Percentiles rank a stretch among this genome's conserved stretches.
These are phyloP conservation scores for Lepus timidus DNA, from an alignment of 2,113 vertebrate species.

Conservation along the genomic window DNA sequence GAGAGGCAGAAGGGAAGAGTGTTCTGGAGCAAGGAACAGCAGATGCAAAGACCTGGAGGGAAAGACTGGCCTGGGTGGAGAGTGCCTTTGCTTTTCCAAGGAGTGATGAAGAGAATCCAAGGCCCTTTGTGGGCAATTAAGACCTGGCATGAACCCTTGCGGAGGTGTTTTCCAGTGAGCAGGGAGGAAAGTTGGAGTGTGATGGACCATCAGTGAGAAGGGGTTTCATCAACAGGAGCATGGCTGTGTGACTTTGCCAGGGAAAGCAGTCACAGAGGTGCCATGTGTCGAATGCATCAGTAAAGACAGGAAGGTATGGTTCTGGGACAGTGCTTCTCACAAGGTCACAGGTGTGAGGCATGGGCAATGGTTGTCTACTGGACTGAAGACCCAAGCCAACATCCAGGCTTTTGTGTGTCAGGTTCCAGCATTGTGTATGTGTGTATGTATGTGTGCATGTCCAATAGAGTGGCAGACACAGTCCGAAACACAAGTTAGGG, in stretches of 20 bases:
- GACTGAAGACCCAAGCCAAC: neutral
- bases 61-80: neutral
- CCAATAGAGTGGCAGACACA: neutral
- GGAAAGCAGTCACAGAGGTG: neutral
- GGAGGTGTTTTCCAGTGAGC: neutral
- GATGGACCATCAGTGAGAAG: neutral
- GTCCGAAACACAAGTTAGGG: neutral
- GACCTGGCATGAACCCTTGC: neutral
- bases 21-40: neutral
- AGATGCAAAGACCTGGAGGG: neutral
- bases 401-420: neutral
- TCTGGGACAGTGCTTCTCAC: neutral
- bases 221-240: neutral
- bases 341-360: too few relatives aligned
- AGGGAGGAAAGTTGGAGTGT: neutral
- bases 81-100: neutral
- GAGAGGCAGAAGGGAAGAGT: neutral
- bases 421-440: neutral
- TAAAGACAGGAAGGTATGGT: neutral
- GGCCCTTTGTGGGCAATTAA: neutral
- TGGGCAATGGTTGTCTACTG: rapidly evolving
- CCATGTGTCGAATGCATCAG: neutral
- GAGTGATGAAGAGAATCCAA: neutral
- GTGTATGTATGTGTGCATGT: neutral
- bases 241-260: neutral